phyloP scores from a whole-genome alignment of 2,113 vertebrate species.

The Cryptoleucopteryx plumbea region DNA sequence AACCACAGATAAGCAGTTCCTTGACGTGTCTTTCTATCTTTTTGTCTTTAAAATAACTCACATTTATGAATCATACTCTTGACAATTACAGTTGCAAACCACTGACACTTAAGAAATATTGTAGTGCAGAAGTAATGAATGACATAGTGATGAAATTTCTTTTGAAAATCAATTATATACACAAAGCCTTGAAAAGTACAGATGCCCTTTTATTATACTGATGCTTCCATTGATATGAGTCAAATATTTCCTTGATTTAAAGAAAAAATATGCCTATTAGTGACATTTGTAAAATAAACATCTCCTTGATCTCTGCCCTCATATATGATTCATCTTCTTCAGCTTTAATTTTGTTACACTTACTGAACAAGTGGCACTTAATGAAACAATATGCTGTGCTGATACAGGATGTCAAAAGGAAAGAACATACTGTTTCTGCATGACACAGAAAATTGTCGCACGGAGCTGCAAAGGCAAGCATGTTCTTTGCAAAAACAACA shows the following conservation, averaged over 20 bases:
- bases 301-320: constrained; percentile 34
- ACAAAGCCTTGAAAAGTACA: constrained; percentile 8
- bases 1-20: background rate
- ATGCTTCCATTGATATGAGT: background rate
- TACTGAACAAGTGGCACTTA: constrained; percentile 31
- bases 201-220: constrained; percentile 2
- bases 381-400: constrained; percentile 8
- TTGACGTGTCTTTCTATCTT: constrained; percentile 23
- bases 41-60: constrained; percentile 44
- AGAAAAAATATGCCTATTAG: constrained; percentile 24
- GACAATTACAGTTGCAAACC: constrained; percentile 56
- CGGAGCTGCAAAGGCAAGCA: background rate
- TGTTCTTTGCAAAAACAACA: background rate
- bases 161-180: constrained; percentile 19
- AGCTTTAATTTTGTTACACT: constrained; percentile 34
- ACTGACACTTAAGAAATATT: constrained; percentile 57
- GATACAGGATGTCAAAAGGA: background rate
- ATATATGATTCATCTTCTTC: constrained; percentile 17
- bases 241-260: constrained; percentile 32
- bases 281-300: constrained; percentile 49
- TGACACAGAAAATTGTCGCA: background rate
- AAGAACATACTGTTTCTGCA: background rate
- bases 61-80: constrained; percentile 53
- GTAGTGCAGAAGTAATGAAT: background rate
- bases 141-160: background rate